These are phyloP conservation scores for Aplodontia rufa DNA, from an alignment of 2,113 vertebrate genomes.

Conservation along the genomic window DNA sequence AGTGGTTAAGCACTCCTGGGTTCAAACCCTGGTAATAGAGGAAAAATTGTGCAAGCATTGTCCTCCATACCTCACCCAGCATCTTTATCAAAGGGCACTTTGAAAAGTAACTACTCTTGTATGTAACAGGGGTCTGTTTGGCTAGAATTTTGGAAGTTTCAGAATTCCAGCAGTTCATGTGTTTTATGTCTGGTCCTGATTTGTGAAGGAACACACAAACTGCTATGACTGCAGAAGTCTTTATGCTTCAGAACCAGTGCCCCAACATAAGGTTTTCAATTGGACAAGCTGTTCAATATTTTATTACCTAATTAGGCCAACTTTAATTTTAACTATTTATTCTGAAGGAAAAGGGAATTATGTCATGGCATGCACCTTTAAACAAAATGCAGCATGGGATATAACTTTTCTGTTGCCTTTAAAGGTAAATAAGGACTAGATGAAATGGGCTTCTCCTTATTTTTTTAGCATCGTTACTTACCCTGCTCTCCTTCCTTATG, in stretches of 20 bases:
- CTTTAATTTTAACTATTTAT: conserved; percentile 51
- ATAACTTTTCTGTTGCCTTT: background rate
- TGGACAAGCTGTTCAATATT: conserved; percentile 27
- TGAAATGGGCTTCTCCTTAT: background rate
- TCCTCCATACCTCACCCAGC: background rate
- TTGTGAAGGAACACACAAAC: background rate
- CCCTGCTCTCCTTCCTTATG: background rate
- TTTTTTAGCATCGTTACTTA: conserved; percentile 19
- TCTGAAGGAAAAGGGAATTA: background rate
- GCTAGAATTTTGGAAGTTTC: background rate
- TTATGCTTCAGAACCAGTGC: background rate
- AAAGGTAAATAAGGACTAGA: conserved; percentile 39
- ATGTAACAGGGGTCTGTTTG: background rate
- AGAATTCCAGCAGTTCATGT: background rate
- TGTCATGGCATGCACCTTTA: background rate
- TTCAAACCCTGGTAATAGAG: too few species aligned
- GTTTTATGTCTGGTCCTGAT: background rate
- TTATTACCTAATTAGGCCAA: background rate
- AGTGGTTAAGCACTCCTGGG: too few species aligned
- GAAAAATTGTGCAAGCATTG: background rate
- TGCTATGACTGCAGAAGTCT: background rate
- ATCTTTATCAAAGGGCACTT: background rate
- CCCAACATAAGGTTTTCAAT: conserved; percentile 16
- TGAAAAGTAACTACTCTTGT: background rate
- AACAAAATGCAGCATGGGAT: background rate